Conservation (phyloP, 2,797 vertebrate species). For the Mico argentatus region DNA sequence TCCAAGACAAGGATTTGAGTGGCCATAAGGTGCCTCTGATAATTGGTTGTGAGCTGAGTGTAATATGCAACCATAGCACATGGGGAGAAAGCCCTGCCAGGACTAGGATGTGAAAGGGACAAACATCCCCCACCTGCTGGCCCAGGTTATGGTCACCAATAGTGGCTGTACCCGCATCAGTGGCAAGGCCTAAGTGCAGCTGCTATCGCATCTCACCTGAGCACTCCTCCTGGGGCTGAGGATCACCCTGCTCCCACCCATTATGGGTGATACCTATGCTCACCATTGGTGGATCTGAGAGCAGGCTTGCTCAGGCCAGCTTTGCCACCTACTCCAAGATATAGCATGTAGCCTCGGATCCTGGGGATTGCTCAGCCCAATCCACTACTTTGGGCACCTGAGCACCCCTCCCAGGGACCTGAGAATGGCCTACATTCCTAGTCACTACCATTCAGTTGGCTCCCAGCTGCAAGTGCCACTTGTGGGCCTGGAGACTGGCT, state of each 20-base stretch:
- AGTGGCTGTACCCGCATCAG: not conserved
- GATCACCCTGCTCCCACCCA: not conserved
- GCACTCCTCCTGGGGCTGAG: not conserved
- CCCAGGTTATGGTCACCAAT: not conserved
- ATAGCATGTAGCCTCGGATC: not conserved
- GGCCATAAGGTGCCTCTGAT: not conserved
- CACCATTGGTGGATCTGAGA: not conserved
- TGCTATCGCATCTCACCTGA: not conserved
- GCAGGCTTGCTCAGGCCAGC: not conserved
- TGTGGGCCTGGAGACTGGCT: not conserved
- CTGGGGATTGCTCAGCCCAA: not conserved
- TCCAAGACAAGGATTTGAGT: not conserved
- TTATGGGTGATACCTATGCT: not conserved
- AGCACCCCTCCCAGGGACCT: not conserved
- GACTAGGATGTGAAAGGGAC: not conserved
- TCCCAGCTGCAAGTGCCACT: not conserved
- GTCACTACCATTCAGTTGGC: not conserved
- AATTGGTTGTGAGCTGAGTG: not conserved
- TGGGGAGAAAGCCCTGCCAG: not conserved
- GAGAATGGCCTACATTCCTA: not conserved
- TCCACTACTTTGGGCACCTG: not conserved
- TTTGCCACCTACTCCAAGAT: not conserved
- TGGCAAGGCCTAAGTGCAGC: not conserved
- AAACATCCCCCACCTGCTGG: not conserved
- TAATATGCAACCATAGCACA: not conserved